A percentile compares a stretch with the other conserved stretches of the same genome.
Evolutionary conservation across 1,140 invertebrate species (phyloP).

Genomic region (Drosophila nasuta): DNA sequence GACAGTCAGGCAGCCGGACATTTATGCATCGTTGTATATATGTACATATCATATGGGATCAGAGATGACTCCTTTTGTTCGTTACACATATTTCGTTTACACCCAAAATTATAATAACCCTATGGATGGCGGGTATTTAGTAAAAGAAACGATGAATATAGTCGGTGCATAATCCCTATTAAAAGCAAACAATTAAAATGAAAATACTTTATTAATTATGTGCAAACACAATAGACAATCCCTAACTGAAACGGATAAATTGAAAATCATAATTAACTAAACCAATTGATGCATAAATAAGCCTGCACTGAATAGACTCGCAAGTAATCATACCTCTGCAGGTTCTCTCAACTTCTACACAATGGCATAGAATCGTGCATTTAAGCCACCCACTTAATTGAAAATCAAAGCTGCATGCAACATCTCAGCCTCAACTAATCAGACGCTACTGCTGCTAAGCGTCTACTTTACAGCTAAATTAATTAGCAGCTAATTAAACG

Average conservation of each 20-base stretch:
- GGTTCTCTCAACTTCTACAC: background rate
- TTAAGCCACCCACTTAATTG: conserved; percentile 53
- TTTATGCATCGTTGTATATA: no score
- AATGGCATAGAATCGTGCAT: conserved; percentile 8
- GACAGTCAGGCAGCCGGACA: no score
- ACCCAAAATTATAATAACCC: no score
- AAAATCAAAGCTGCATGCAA: conserved; percentile 57
- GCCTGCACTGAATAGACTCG: background rate
- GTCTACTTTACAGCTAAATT: conserved; percentile 57
- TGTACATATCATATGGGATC: no score
- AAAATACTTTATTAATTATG: no score
- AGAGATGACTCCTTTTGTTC: no score
- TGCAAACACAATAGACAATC: no score
- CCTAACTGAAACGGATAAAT: background rate
- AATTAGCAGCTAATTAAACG: conserved; percentile 78
- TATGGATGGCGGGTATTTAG: no score
- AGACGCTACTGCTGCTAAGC: background rate
- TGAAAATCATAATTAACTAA: background rate
- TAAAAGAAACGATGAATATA: no score
- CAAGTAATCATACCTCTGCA: background rate
- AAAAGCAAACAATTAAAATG: no score
- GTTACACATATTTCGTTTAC: no score
- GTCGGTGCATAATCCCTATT: no score
- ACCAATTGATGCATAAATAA: background rate
- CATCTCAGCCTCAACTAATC: background rate